Conservation (phyloP, 2,113 vertebrate genomes). For the Corythoichthys haematopterus region DNA sequence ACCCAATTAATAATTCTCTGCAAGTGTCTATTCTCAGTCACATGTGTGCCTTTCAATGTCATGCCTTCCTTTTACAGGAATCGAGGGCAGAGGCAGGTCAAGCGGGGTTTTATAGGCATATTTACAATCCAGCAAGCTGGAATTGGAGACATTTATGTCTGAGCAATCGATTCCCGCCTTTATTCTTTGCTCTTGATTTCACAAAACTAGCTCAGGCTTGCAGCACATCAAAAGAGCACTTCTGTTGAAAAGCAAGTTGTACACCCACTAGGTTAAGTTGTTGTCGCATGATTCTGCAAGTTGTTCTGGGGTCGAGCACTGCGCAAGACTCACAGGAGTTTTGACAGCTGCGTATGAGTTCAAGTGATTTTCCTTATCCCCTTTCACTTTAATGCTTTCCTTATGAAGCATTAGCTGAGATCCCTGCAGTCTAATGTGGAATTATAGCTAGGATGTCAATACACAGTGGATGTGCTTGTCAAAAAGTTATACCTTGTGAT, state of each 20-base stretch:
- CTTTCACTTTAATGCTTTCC: constrained; percentile 34
- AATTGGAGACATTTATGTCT: not conserved
- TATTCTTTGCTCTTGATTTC: constrained; percentile 5
- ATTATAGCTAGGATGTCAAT: constrained; percentile 33
- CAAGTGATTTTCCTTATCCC: constrained; percentile 26
- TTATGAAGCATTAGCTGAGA: constrained; percentile 28
- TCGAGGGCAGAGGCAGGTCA: not conserved
- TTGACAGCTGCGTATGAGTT: constrained; percentile 20
- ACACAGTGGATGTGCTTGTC: constrained; percentile 11
- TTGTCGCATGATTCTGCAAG: not conserved
- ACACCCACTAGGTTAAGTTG: not conserved
- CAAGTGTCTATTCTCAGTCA: not conserved
- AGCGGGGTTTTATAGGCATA: constrained; percentile 5
- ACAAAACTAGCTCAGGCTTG: not conserved
- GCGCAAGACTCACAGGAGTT: constrained; percentile 2
- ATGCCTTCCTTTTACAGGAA: constrained; percentile 1
- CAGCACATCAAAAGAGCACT: not conserved
- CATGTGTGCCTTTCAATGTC: not conserved
- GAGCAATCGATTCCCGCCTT: not conserved
- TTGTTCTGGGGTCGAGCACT: not conserved
- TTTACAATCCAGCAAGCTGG: constrained; percentile 16
- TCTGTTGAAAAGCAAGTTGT: not conserved
- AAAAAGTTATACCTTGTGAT: not conserved
- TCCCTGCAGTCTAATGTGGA: constrained; percentile 32
- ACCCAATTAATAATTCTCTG: not conserved